Base-by-base conservation (phyloP, 1,140 invertebrate species). In the Platyscapa corneri region DNA sequence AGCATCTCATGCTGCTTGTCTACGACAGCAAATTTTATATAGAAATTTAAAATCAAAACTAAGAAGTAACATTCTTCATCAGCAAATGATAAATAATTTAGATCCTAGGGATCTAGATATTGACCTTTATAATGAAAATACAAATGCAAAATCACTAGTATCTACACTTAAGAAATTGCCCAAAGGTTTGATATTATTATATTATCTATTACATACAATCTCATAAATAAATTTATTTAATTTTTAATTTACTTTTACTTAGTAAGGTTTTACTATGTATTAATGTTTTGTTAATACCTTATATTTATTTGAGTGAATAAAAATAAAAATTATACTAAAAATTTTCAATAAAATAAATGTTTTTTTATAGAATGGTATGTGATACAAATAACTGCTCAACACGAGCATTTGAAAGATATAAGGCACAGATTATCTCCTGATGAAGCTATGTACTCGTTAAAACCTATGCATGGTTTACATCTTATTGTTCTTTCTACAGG, bases 281-380 rank as follows among this genome's bases (percentile, higher is more conserved):
- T 7, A 46, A 7, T 46, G 12, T 46, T 46, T 46, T 46, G 12
- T 46, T 7, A 46, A 46, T 7, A 46, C 42, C 42, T 46, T 46
- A 12, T 46, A 46, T 46, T 46, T 12, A 46, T 46, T 7, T 46
- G 5, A 30, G 30, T 7, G n/a, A n/a, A n/a, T n/a, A n/a, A 65
- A 65, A 65, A 65, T 65, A 30, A 6, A 3, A 65, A 30, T 10
- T 65, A 70, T 70, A 37, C 14, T 16, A 12, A 53, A 53, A 16
- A 16, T 18, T 53, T n/a, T n/a, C 16, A 60, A 27, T 5, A 27
- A 39, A 77, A 32, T 60, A 60, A 30, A 78, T 39, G 7, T 60
- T 60, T 3, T 76, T 74, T 88, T 85, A 76, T 74, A 95, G 95
- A 95, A 90, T 95, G 95, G 95, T 95, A 95, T 42, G 89, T 95